Conservation (phyloP, 2,113 vertebrate species). For the Xyrauchen texanus region DNA sequence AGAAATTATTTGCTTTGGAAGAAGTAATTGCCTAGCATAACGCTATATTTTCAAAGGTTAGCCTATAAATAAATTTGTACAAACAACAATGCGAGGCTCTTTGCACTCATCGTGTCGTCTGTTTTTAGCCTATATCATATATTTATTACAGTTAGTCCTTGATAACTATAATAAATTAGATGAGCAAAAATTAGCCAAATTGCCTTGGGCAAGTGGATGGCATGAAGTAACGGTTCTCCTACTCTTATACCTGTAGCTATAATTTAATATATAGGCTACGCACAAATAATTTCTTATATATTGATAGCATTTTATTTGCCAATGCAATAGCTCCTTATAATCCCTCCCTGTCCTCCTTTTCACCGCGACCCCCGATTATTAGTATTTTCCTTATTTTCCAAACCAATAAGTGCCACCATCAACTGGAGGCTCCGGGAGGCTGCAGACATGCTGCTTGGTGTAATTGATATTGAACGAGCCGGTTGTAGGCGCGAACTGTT, state of each 20-base stretch:
- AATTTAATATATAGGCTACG: no score
- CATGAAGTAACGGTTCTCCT: no score
- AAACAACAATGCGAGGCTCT: background rate
- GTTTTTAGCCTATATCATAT: no score
- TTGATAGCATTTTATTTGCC: background rate
- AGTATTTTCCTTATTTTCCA: conserved; percentile 99
- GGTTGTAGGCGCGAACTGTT: conserved; percentile 93
- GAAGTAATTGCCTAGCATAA: background rate
- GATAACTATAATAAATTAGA: no score
- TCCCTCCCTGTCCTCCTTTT: conserved; percentile 73
- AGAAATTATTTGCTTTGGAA: background rate
- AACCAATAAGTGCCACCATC: conserved; percentile 97
- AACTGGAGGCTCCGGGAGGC: conserved; percentile 86
- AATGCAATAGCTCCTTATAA: conserved; percentile 62
- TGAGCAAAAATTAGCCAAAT: no score
- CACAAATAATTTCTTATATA: background rate
- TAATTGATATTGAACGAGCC: conserved; percentile 99
- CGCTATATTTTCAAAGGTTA: background rate
- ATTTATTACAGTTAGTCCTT: no score
- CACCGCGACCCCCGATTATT: conserved; percentile 91
- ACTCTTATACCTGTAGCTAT: no score
- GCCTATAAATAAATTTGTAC: background rate
- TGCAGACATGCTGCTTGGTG: conserved; percentile 89
- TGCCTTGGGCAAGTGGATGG: no score
- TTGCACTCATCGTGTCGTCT: no score